Evolutionary conservation across 2,113 vertebrate genomes (phyloP).

Genomic region (Panthera leo): DNA sequence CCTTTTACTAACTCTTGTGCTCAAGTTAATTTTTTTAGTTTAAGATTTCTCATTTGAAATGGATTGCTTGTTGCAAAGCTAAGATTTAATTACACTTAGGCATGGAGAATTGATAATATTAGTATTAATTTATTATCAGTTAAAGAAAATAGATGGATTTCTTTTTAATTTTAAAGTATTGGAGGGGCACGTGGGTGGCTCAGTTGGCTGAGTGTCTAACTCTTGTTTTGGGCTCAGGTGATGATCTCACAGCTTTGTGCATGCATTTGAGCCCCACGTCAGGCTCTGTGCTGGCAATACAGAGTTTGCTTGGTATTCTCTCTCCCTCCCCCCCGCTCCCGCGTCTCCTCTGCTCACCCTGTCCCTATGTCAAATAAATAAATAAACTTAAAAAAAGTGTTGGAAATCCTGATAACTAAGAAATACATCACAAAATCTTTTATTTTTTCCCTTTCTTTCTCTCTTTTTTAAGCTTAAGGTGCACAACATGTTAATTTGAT

Average conservation of each 20-base stretch:
- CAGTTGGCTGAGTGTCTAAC: no score
- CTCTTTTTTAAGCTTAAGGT: background rate
- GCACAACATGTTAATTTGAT: background rate
- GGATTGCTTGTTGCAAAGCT: background rate
- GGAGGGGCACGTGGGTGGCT: background rate
- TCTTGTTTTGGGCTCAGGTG: no score
- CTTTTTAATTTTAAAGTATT: background rate
- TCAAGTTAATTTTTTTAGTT: background rate
- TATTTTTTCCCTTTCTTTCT: background rate
- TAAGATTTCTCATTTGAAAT: background rate
- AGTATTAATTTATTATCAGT: background rate
- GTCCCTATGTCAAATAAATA: no score
- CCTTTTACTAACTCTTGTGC: background rate
- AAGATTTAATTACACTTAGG: background rate
- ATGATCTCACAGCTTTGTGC: no score
- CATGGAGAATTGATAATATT: background rate
- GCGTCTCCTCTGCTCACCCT: no score
- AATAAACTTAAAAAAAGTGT: background rate
- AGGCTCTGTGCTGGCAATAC: no score
- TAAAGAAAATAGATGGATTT: background rate
- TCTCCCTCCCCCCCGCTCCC: accelerated
- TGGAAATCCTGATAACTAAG: background rate
- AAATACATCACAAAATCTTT: background rate
- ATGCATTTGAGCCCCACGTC: no score
- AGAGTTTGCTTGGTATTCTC: no score